phyloP scores from a whole-genome alignment of 2,113 vertebrate species.

The Talpa occidentalis region DNA sequence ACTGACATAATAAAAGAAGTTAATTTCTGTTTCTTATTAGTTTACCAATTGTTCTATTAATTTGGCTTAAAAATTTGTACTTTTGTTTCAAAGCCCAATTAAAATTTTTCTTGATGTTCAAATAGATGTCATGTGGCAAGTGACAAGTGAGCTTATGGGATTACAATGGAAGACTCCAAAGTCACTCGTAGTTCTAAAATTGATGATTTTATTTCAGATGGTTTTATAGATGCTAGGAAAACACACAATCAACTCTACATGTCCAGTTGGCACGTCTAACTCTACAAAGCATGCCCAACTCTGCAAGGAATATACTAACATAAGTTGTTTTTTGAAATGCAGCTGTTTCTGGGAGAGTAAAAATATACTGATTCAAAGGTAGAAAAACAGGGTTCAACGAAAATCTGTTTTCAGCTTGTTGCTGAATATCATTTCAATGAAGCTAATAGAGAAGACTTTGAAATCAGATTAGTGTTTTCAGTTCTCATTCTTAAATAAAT shows the following conservation, averaged over 20 bases:
- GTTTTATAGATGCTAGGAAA: conserved; percentile 40
- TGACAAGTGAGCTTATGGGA: background rate
- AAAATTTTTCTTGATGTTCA: conserved; percentile 11
- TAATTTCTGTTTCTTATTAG: background rate
- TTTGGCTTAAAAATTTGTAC: background rate
- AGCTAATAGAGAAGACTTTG: background rate
- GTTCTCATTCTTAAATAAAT: conserved; percentile 54
- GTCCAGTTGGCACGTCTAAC: background rate
- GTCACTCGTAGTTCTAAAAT: conserved; percentile 38
- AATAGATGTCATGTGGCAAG: background rate
- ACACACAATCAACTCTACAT: background rate
- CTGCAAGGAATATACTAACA: conserved; percentile 1
- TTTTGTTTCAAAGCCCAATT: background rate
- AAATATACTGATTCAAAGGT: conserved; percentile 26
- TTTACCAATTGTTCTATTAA: background rate
- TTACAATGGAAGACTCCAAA: background rate
- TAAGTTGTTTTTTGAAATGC: conserved; percentile 59
- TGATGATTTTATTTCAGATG: conserved; percentile 44
- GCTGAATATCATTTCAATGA: conserved; percentile 32
- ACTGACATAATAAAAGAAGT: background rate
- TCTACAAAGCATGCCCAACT: background rate
- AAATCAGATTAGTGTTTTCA: conserved; percentile 39
- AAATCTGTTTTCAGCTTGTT: conserved; percentile 37
- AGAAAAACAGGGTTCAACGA: background rate
- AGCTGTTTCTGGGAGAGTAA: conserved; percentile 48